phyloP scores from a whole-genome alignment of 2,113 vertebrate genomes.

The Setophaga coronata region DNA sequence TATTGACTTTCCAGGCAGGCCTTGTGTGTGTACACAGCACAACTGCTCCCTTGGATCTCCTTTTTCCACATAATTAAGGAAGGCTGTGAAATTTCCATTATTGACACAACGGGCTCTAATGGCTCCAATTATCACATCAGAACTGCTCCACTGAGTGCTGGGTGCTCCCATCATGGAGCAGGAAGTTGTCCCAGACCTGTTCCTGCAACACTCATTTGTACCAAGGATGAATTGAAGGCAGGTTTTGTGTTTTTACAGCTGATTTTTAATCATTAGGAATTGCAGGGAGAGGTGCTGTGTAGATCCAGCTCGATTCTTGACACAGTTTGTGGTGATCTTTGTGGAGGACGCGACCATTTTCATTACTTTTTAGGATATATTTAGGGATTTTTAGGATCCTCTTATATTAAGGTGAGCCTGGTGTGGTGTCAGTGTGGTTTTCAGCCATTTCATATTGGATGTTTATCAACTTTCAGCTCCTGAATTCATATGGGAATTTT shows the following conservation, averaged over 20 bases:
- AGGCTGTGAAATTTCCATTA: not conserved
- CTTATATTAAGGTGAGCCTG: not conserved
- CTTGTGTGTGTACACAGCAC: not conserved
- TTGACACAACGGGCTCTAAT: not conserved
- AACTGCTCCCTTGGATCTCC: not conserved
- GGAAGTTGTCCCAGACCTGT: not conserved
- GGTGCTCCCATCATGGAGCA: not conserved
- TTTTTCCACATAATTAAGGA: not conserved
- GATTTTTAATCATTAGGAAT: not conserved
- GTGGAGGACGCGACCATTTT: rapidly evolving
- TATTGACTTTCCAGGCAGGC: not conserved
- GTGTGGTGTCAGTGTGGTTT: not conserved
- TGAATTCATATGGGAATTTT: not conserved
- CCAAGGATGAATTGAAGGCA: not conserved
- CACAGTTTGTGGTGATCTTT: not conserved
- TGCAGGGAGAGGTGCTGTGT: not conserved
- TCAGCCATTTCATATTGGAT: not conserved
- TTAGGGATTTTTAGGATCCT: not conserved
- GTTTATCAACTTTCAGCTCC: not conserved
- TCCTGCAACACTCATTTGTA: not conserved
- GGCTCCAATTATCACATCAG: not conserved
- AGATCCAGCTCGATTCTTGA: not conserved
- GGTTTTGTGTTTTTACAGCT: not conserved
- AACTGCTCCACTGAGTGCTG: not conserved
- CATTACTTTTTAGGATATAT: not conserved